These are phyloP conservation scores for Zaprionus ghesquierei DNA, from an alignment of 1,140 invertebrate species.

Conservation along the genomic window DNA sequence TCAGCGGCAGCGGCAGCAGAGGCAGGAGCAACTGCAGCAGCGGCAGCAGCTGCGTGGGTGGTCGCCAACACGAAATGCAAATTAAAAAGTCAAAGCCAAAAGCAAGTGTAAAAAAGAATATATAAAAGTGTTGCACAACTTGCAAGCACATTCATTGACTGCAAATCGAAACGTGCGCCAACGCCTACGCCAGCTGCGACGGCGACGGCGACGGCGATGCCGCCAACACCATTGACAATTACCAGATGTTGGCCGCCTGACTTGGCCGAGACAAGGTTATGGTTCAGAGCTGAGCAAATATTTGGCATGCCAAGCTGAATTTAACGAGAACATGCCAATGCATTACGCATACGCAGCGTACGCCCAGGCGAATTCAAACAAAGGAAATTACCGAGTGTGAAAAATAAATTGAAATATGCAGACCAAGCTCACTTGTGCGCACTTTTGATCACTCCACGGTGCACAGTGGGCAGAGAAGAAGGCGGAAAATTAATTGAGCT, in stretches of 20 bases:
- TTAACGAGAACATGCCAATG: slow-evolving; percentile 32
- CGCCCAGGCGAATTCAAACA: slow-evolving; percentile 46
- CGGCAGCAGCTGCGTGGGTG: slow-evolving; percentile 53
- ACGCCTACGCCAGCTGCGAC: slow-evolving; percentile 17
- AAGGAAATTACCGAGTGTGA: slow-evolving; percentile 73
- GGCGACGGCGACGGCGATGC: slow-evolving; percentile 27
- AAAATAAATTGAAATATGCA: slow-evolving; percentile 58
- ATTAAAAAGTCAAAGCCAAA: slow-evolving; percentile 58
- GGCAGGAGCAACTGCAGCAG: neutral
- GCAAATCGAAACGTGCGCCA: slow-evolving; percentile 74
- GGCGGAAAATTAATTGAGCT: neutral
- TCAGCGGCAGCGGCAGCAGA: slow-evolving; percentile 37
- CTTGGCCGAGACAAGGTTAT: slow-evolving; percentile 59
- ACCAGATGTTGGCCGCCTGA: slow-evolving; percentile 58
- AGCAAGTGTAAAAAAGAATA: slow-evolving; percentile 37
- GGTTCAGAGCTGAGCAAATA: slow-evolving; percentile 65
- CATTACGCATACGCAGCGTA: slow-evolving; percentile 69
- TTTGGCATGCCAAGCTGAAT: slow-evolving; percentile 58
- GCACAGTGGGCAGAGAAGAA: slow-evolving; percentile 36
- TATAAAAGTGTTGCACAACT: slow-evolving; percentile 65
- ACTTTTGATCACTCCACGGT: slow-evolving; percentile 11
- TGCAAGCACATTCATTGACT: slow-evolving; percentile 75
- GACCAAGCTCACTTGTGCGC: slow-evolving; percentile 26
- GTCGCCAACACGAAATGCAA: slow-evolving; percentile 69
- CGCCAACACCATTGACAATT: slow-evolving; percentile 60